Conservation (phyloP, 2,113 vertebrate genomes). For the Bufo gargarizans region DNA sequence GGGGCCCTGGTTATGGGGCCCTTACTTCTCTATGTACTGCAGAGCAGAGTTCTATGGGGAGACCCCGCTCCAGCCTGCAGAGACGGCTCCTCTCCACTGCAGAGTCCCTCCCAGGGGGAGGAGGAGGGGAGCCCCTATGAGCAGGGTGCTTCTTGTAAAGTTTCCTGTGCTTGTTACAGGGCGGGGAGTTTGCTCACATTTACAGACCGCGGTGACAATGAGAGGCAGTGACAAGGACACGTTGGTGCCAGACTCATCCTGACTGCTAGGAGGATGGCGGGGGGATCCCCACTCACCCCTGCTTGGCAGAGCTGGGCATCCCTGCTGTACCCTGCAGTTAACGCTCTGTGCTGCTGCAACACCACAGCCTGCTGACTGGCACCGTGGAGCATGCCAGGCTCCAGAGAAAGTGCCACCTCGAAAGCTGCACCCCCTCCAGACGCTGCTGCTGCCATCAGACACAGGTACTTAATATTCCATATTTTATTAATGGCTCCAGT, state of each 20-base stretch:
- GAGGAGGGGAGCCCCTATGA: not conserved
- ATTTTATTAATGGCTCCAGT: not conserved
- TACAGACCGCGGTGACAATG: constrained; percentile 14
- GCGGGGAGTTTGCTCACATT: constrained; percentile 14
- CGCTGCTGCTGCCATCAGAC: not conserved
- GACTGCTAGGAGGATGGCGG: not conserved
- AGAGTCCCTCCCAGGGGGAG: not conserved
- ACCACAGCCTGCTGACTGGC: constrained; percentile 59
- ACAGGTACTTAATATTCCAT: constrained; percentile 38
- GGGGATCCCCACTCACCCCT: not conserved
- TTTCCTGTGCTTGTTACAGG: constrained; percentile 29
- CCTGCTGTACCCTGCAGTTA: not conserved
- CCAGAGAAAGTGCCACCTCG: constrained; percentile 54
- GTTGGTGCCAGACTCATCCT: not conserved
- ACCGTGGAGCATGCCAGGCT: constrained; percentile 47
- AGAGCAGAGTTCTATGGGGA: not conserved
- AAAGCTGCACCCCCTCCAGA: not conserved
- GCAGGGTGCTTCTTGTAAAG: constrained; percentile 20
- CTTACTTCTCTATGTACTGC: not conserved
- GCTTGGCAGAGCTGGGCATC: not conserved
- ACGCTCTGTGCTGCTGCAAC: constrained; percentile 31
- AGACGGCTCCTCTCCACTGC: not conserved
- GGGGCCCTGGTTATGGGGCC: not conserved
- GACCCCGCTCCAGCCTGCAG: not conserved
- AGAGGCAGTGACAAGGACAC: constrained; percentile 28